Percentiles rank a stretch among this genome's conserved stretches.
These are phyloP conservation scores for Chalcis sispes DNA, from an alignment of 2,888 invertebrate genomes.

Conservation along the genomic window DNA sequence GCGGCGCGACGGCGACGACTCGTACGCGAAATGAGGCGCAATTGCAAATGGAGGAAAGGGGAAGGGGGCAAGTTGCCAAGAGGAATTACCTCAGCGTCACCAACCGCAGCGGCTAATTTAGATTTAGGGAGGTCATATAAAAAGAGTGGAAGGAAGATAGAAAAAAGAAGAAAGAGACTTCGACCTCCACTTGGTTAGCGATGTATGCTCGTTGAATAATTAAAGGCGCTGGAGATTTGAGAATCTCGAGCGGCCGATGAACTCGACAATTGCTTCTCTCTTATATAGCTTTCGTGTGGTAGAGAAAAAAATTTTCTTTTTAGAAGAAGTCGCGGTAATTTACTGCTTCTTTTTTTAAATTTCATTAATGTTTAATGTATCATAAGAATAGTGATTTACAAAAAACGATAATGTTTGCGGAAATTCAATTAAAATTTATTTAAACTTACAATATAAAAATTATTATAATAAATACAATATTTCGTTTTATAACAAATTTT, in stretches of 20 bases:
- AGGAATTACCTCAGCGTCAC: slow-evolving; percentile 30
- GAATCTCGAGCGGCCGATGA: neutral
- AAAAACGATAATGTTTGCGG: too few species aligned
- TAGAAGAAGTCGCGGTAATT: neutral
- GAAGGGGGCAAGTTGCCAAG: slow-evolving; percentile 11
- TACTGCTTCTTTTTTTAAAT: neutral
- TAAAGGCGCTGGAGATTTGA: slow-evolving; percentile 11
- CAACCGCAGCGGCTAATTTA: slow-evolving; percentile 57
- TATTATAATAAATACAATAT: too few species aligned
- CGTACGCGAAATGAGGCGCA: too few species aligned
- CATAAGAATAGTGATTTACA: too few species aligned
- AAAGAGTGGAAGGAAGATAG: neutral
- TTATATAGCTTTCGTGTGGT: too few species aligned
- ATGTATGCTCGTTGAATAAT: slow-evolving; percentile 26
- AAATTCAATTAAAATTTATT: too few species aligned
- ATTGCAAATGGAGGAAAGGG: neutral
- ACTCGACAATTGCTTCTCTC: slow-evolving; percentile 5
- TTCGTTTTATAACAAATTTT: too few species aligned
- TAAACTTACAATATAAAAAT: too few species aligned
- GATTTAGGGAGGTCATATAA: slow-evolving; percentile 59
- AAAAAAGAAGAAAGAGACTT: neutral
- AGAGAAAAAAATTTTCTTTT: neutral
- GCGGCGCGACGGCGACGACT: neutral
- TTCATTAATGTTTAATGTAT: neutral
- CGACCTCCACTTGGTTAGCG: neutral